A percentile compares a stretch with the other conserved stretches of the same genome.
These are phyloP conservation scores for Leptura quadrifasciata DNA, from an alignment of 2,888 invertebrate genomes.

Conservation along the genomic window DNA sequence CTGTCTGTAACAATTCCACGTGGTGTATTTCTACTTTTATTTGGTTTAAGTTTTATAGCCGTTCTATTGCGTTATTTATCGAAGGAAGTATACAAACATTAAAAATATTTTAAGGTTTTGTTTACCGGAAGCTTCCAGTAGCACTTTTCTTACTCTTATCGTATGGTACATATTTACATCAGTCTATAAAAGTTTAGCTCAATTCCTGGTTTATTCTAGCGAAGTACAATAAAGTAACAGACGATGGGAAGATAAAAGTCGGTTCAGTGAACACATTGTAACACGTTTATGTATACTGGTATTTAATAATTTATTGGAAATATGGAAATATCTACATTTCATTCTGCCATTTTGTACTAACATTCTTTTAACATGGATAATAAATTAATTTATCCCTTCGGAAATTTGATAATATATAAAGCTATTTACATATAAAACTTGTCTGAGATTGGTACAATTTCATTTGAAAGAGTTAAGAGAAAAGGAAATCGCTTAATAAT, in stretches of 20 bases:
- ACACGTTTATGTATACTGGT: no score
- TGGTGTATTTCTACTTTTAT: conserved; percentile 47
- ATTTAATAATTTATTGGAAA: no score
- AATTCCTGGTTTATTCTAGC: background rate
- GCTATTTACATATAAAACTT: no score
- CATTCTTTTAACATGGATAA: no score
- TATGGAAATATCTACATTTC: no score
- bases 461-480: no score
- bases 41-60: background rate
- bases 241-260: background rate
- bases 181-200: background rate
- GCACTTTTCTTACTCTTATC: conserved; percentile 7
- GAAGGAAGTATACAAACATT: background rate
- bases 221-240: background rate
- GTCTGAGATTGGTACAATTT: no score
- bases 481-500: no score
- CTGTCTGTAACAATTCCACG: conserved; percentile 61
- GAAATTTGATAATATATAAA: no score
- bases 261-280: background rate
- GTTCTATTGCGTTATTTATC: background rate
- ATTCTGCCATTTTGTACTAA: no score
- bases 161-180: background rate
- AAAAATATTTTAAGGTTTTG: conserved; percentile 1
- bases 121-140: conserved; percentile 4
- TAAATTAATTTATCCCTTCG: no score